These are phyloP conservation scores for Tadarida brasiliensis DNA, from an alignment of 2,797 vertebrate genomes.

Conservation along the genomic window DNA sequence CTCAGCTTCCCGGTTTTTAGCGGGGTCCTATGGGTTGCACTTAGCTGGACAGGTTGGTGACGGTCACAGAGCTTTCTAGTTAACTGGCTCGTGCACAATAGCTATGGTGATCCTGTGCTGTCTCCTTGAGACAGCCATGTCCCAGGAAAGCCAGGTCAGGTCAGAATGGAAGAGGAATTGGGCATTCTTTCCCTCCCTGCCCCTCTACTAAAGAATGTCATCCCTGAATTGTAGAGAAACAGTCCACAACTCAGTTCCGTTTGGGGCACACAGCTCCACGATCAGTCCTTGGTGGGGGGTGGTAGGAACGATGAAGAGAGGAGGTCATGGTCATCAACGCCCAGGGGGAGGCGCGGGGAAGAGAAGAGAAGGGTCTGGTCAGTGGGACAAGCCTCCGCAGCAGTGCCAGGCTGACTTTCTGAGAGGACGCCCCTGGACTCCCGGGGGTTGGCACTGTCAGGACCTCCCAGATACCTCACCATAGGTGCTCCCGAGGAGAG, in stretches of 20 bases:
- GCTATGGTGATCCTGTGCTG: background rate
- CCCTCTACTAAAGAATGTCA: background rate
- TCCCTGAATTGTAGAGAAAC: background rate
- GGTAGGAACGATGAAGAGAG: background rate
- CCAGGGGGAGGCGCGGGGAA: background rate
- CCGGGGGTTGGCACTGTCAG: background rate
- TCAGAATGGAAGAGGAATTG: background rate
- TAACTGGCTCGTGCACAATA: background rate
- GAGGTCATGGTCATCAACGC: background rate
- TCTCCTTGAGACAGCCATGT: background rate
- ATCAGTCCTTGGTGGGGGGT: background rate
- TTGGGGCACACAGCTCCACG: background rate
- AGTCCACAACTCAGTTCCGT: background rate
- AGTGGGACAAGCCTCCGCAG: background rate
- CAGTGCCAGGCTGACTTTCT: background rate
- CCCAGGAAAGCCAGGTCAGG: background rate
- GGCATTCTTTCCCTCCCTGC: background rate
- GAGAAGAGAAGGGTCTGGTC: background rate
- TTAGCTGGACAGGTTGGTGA: background rate
- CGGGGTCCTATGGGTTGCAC: background rate
- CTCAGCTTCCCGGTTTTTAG: slow-evolving; percentile 26
- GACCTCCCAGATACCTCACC: too few species aligned
- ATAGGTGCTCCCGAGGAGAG: background rate
- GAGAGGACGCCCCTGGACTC: background rate
- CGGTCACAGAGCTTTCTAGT: background rate